Percentiles rank a stretch among this genome's conserved stretches.
Conservation (phyloP, 2,888 invertebrate species). For the Cephalotes varians region DNA sequence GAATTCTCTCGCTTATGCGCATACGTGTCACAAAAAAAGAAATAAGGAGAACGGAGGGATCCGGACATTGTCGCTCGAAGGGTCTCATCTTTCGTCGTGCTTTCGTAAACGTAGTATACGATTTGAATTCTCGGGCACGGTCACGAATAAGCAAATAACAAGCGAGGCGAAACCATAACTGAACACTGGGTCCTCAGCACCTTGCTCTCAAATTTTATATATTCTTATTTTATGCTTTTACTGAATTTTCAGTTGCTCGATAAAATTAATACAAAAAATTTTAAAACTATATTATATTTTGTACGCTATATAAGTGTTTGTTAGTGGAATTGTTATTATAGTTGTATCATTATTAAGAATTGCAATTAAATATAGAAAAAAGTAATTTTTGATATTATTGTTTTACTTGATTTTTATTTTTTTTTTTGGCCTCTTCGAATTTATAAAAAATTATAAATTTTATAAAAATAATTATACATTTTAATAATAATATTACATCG, state of each 20-base stretch:
- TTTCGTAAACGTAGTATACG: slow-evolving; percentile 64
- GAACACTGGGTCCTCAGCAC: background rate
- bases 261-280: background rate
- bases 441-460: background rate
- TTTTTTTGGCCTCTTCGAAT: background rate
- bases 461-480: background rate
- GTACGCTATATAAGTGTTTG: background rate
- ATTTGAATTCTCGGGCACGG: slow-evolving; percentile 72
- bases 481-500: background rate
- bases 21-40: slow-evolving; percentile 64
- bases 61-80: slow-evolving; percentile 64
- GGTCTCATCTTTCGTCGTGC: slow-evolving; percentile 75
- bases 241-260: background rate
- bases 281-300: background rate
- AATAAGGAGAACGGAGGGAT: slow-evolving; percentile 58
- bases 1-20: slow-evolving; percentile 57
- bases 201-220: background rate
- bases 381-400: background rate
- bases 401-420: background rate
- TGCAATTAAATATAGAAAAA: background rate
- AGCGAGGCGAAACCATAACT: slow-evolving; percentile 57
- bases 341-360: background rate
- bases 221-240: background rate
- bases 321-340: background rate
- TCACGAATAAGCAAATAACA: slow-evolving; percentile 72